A percentile compares a stretch with the other conserved stretches of the same genome.
Conservation (phyloP, 1,140 invertebrate species). For the Temnothorax nylanderi region DNA sequence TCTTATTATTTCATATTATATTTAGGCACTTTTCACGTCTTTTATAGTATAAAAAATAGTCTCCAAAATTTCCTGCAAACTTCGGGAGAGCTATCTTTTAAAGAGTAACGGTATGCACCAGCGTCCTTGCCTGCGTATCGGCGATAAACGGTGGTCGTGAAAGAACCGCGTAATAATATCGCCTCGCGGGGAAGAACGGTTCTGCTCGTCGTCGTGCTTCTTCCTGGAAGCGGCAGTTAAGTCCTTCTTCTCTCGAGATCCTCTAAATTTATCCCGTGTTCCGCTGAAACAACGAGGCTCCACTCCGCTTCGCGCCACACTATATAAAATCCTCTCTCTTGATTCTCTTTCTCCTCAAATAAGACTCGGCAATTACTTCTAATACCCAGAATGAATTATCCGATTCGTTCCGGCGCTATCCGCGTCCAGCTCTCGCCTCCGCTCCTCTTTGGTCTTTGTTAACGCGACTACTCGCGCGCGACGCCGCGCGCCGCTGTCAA, state of each 20-base stretch:
- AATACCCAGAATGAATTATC: slow-evolving; percentile 71
- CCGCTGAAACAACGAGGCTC: slow-evolving; percentile 54
- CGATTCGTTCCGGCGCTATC: slow-evolving; percentile 48
- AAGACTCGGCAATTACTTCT: slow-evolving; percentile 67
- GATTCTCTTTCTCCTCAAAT: slow-evolving; percentile 27
- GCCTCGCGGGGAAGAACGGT: slow-evolving; percentile 58
- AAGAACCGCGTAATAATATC: slow-evolving; percentile 66
- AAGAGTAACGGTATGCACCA: slow-evolving; percentile 14
- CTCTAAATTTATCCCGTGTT: slow-evolving; percentile 71
- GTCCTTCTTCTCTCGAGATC: slow-evolving; percentile 67
- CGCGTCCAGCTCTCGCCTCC: neutral
- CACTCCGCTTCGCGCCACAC: neutral
- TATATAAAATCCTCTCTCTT: slow-evolving; percentile 3
- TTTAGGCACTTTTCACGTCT: neutral
- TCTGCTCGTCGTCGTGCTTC: slow-evolving; percentile 49
- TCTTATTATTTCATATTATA: neutral
- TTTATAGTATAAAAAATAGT: neutral
- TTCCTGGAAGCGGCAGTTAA: slow-evolving; percentile 68
- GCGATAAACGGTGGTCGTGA: slow-evolving; percentile 43
- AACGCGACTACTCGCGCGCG: slow-evolving; percentile 29
- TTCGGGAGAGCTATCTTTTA: neutral
- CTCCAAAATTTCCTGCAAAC: neutral
- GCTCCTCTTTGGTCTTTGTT: slow-evolving; percentile 22
- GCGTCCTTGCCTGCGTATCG: slow-evolving; percentile 64
- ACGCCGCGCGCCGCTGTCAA: neutral